A percentile compares a stretch with the other conserved stretches of the same genome.
These are phyloP conservation scores for Orthonyx spaldingii DNA, from an alignment of 2,113 vertebrate genomes.

Conservation along the genomic window DNA sequence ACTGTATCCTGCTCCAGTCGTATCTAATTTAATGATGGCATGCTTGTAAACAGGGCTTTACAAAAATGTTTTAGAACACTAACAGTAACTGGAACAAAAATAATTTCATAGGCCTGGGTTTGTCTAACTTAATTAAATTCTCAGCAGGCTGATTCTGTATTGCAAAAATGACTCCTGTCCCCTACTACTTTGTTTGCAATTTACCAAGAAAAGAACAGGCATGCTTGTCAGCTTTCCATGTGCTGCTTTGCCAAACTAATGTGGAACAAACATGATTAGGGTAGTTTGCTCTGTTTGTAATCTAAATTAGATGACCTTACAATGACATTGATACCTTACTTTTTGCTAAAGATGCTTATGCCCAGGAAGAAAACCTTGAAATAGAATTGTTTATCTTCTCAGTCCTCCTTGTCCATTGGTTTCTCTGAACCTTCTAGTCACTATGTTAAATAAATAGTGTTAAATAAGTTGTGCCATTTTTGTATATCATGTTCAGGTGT, in stretches of 20 bases:
- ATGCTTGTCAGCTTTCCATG: not conserved
- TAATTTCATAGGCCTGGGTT: not conserved
- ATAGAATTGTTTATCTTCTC: not conserved
- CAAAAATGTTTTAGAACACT: not conserved
- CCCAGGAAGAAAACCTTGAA: not conserved
- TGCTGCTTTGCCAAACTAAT: conserved; percentile 7
- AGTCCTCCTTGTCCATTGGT: not conserved
- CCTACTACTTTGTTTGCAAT: conserved; percentile 14
- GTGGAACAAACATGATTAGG: conserved; percentile 1
- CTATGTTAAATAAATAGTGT: not conserved
- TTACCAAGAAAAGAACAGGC: not conserved
- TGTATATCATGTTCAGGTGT: not conserved
- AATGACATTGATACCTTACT: not conserved
- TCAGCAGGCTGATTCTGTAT: conserved; percentile 16
- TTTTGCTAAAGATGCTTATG: not conserved
- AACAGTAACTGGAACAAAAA: conserved; percentile 3
- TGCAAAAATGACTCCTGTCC: conserved; percentile 2
- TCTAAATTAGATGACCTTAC: not conserved
- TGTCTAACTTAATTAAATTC: conserved; percentile 23
- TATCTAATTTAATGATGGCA: not conserved
- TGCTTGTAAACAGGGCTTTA: not conserved
- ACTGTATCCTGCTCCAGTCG: not conserved
- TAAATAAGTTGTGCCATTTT: not conserved
- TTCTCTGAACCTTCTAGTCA: not conserved
- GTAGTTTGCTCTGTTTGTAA: not conserved